phyloP scores from a whole-genome alignment of 2,113 vertebrate species.

The Gnathonemus longibarbis region DNA sequence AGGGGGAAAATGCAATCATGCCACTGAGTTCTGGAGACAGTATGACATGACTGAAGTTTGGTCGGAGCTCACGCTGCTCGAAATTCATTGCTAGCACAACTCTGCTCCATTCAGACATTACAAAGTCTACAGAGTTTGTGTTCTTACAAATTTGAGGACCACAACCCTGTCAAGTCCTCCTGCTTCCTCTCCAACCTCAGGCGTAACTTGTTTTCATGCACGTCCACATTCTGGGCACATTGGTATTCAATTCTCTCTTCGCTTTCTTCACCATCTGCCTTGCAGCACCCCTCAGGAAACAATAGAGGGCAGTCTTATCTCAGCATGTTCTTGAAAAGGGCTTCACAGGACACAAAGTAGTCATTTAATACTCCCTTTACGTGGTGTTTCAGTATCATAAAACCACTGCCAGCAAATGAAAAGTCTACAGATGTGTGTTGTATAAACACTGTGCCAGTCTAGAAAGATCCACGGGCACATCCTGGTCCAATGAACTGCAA shows the following conservation, averaged over 20 bases:
- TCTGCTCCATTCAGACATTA: neutral
- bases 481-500: neutral
- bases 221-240: neutral
- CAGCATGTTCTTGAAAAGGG: neutral
- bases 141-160: neutral
- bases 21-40: neutral
- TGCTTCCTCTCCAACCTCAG: neutral
- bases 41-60: neutral
- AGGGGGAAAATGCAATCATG: neutral
- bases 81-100: neutral
- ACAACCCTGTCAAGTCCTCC: too few species aligned
- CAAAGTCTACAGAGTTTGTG: neutral
- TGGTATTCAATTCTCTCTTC: neutral
- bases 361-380: neutral
- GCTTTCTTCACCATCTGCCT: neutral
- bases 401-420: neutral
- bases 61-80: neutral
- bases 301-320: constrained; percentile 26
- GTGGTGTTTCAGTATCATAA: neutral
- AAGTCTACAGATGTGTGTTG: neutral
- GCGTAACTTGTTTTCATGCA: neutral
- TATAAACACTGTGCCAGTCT: neutral
- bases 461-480: neutral
- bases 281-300: constrained; percentile 11
- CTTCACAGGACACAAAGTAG: neutral